phyloP scores from a whole-genome alignment of 2,888 invertebrate genomes.

The Frankliniella intonsa region DNA sequence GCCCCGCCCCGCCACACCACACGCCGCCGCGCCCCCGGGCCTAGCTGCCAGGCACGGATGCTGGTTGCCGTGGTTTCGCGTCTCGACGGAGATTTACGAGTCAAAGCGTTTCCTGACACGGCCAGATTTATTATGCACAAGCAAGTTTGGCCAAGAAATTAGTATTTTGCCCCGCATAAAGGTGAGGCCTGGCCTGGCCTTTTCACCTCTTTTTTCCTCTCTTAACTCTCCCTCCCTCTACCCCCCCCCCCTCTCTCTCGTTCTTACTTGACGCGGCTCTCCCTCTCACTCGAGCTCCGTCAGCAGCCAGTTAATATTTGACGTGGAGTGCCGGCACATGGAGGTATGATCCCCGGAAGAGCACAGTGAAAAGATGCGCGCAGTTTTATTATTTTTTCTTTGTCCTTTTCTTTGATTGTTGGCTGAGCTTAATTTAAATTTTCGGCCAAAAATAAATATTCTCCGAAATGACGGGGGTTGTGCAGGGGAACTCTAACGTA shows the following conservation, averaged over 20 bases:
- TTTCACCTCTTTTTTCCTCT: not conserved
- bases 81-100: slow-evolving; percentile 15
- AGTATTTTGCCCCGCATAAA: slow-evolving; percentile 12
- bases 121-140: slow-evolving; percentile 11
- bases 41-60: too few species aligned
- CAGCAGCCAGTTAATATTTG: not conserved
- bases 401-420: too few species aligned
- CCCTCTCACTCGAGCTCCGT: too few species aligned
- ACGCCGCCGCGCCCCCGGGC: too few species aligned
- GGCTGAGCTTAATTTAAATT: too few species aligned
- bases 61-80: not conserved
- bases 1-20: not conserved
- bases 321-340: not conserved
- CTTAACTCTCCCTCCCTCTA: not conserved
- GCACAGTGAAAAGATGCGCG: too few species aligned
- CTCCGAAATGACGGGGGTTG: too few species aligned
- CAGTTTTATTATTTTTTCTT: too few species aligned
- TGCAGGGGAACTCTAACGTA: too few species aligned
- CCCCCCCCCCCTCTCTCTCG: not conserved
- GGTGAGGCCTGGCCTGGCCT: not conserved
- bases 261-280: too few species aligned
- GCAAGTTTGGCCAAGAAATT: slow-evolving; percentile 22
- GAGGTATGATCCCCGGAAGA: too few species aligned
- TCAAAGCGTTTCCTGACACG: slow-evolving; percentile 19
- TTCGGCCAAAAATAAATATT: too few species aligned